Conservation (phyloP, 2,113 vertebrate species). For the Neoarius graeffei region DNA sequence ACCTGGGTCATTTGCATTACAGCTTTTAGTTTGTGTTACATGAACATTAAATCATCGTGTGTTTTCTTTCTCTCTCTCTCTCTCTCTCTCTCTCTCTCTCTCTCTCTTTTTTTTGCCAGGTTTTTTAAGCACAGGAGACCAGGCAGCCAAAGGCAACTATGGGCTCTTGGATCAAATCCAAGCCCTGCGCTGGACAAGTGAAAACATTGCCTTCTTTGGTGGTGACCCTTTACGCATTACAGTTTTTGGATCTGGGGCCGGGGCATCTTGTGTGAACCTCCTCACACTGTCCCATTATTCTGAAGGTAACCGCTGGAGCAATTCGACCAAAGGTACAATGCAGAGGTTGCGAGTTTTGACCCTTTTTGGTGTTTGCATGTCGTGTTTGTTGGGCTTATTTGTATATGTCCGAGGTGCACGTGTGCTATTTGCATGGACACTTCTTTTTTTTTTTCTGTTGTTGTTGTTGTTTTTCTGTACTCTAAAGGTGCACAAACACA, state of each 20-base stretch:
- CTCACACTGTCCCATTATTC: conserved; percentile 99
- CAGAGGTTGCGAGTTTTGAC: conserved; percentile 83
- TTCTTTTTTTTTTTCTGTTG: not conserved
- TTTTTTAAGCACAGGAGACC: conserved; percentile 97
- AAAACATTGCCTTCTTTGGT: conserved; percentile 98
- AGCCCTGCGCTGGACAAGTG: conserved; percentile 97
- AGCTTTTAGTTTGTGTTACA: not conserved
- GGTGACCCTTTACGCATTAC: conserved; percentile 97
- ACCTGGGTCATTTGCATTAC: not conserved
- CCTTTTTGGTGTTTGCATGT: conserved; percentile 87
- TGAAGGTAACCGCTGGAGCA: conserved; percentile 99
- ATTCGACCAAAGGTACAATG: conserved; percentile 99
- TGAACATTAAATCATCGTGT: not conserved
- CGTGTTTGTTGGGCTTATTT: conserved; percentile 59
- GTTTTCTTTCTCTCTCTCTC: not conserved
- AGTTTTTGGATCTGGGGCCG: conserved; percentile 97
- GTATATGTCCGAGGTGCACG: not conserved
- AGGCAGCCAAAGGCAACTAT: conserved; percentile 98
- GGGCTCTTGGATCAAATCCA: conserved; percentile 96
- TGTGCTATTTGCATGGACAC: conserved; percentile 16
- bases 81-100: not conserved
- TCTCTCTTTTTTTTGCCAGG: conserved; percentile 71
- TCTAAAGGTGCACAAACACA: not conserved
- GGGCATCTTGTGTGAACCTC: conserved; percentile 97
- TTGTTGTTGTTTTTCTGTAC: not conserved